phyloP scores from a whole-genome alignment of 2,797 vertebrate species.

The Sebastes ruberrimus region DNA sequence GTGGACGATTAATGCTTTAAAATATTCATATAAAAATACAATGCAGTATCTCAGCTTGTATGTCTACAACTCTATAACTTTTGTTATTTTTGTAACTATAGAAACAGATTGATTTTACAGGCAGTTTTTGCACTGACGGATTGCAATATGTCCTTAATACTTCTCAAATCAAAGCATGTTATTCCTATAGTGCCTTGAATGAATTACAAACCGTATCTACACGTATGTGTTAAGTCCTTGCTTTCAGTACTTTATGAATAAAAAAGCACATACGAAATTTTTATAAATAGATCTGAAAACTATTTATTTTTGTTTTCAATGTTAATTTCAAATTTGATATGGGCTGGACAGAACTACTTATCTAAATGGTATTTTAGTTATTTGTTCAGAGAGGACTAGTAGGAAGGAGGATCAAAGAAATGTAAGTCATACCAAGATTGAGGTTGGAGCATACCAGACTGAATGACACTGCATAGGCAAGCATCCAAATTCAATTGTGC shows the following conservation, averaged over 20 bases:
- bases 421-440: fast-evolving
- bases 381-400: background rate
- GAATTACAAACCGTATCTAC: background rate
- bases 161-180: background rate
- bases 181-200: background rate
- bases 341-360: background rate
- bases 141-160: background rate
- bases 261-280: background rate
- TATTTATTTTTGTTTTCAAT: too few relatives aligned
- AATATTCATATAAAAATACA: background rate
- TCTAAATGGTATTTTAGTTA: background rate
- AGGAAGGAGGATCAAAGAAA: background rate
- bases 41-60: background rate
- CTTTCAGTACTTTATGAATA: background rate
- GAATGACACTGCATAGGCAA: background rate
- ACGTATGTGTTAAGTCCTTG: background rate
- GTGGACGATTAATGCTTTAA: background rate
- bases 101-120: background rate
- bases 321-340: background rate
- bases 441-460: background rate
- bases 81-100: background rate
- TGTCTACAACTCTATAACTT: background rate
- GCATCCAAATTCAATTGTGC: too few relatives aligned
- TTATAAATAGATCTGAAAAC: too few relatives aligned
- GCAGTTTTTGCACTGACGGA: background rate